These are phyloP conservation scores for Nanorana parkeri DNA, from an alignment of 2,113 vertebrate genomes.

Conservation along the genomic window DNA sequence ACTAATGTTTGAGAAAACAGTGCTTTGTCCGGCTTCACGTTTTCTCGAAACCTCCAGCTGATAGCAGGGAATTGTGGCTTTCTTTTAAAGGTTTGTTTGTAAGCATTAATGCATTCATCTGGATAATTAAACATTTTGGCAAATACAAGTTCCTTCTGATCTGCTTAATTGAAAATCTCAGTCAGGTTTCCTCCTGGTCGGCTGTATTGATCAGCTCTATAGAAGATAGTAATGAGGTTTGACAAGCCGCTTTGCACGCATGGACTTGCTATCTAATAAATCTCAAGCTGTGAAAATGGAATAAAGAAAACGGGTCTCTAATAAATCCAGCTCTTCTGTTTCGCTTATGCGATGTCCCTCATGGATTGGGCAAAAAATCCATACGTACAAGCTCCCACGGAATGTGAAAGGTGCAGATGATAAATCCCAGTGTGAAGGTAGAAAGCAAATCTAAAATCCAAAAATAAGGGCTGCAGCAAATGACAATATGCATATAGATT, in stretches of 20 bases:
- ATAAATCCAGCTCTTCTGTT: slow-evolving; percentile 5
- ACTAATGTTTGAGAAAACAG: too few species aligned
- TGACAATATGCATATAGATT: too few species aligned
- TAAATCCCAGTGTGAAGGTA: background rate
- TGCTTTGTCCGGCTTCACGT: too few species aligned
- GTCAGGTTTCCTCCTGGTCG: background rate
- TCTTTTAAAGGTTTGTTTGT: background rate
- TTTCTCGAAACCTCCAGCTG: background rate
- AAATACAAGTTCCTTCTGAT: slow-evolving; percentile 20
- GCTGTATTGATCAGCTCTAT: slow-evolving; percentile 26
- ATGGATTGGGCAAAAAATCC: background rate
- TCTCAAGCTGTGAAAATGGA: slow-evolving; percentile 28
- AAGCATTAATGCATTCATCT: slow-evolving; percentile 30
- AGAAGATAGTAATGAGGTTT: slow-evolving; percentile 26
- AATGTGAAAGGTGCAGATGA: background rate
- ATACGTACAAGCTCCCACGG: background rate
- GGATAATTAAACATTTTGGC: slow-evolving; percentile 35
- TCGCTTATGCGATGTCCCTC: background rate
- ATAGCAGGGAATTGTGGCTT: background rate
- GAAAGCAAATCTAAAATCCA: too few species aligned
- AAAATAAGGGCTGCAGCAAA: too few species aligned
- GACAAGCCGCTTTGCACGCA: slow-evolving; percentile 30
- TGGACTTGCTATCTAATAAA: slow-evolving; percentile 30
- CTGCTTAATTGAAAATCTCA: slow-evolving; percentile 34
- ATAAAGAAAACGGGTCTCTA: slow-evolving; percentile 8